phyloP scores from a whole-genome alignment of 1,140 invertebrate genomes.

The Brachionus asplanchnoidis region DNA sequence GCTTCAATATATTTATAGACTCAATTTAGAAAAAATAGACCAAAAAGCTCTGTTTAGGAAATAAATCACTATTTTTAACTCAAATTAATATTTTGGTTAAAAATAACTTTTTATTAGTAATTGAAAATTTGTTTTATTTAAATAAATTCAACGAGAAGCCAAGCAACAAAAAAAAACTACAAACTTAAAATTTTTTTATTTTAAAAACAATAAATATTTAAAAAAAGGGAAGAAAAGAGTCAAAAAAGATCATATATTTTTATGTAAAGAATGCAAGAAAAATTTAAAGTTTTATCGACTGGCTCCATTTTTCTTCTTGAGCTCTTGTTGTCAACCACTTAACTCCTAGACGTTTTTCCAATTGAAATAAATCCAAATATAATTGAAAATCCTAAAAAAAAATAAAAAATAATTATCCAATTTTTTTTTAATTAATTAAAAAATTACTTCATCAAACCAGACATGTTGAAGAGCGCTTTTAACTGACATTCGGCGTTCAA shows the following conservation, averaged over 20 bases:
- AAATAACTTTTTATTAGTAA: too few relatives aligned
- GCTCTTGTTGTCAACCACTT: constrained; percentile 28
- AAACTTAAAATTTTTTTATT: too few relatives aligned
- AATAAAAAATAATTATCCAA: background rate
- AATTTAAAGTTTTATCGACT: constrained; percentile 13
- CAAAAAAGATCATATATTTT: too few relatives aligned
- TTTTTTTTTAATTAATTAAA: background rate
- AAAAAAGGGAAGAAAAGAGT: background rate
- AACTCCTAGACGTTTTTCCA: background rate
- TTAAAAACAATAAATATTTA: background rate
- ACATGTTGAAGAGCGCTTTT: constrained; percentile 1
- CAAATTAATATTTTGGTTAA: too few relatives aligned
- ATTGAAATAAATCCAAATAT: constrained; percentile 24
- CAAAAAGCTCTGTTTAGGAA: too few relatives aligned
- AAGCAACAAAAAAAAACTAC: too few relatives aligned
- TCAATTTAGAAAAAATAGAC: too few relatives aligned
- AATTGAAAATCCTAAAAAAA: constrained; percentile 24
- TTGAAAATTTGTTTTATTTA: too few relatives aligned
- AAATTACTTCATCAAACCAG: constrained; percentile 5
- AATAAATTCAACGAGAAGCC: too few relatives aligned
- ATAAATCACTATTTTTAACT: too few relatives aligned
- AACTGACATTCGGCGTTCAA: constrained; percentile 29
- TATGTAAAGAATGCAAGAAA: background rate
- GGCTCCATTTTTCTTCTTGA: constrained; percentile 27
- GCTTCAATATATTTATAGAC: too few relatives aligned